Base-by-base conservation (phyloP, 1,140 invertebrate genomes). In the Drosophila punjabiensis region DNA sequence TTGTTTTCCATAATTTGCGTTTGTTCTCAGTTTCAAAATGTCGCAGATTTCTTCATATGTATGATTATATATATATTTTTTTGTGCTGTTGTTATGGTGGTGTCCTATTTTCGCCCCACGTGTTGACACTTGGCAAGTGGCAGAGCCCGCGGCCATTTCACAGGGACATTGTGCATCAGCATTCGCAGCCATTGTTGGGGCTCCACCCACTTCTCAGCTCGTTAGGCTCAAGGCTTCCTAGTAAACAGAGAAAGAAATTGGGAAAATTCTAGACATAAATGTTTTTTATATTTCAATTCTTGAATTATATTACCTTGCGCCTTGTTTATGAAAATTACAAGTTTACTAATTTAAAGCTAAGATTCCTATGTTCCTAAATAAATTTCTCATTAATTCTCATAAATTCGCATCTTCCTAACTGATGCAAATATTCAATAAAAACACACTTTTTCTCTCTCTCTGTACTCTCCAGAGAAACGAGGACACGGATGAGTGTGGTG, bases 1-100 rank as follows among this genome's bases (percentile, higher is more conserved):
- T 83, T 75, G 69, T 76, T 83, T 45, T 80, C 53, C 76, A 80
- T 68, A 84, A 81, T 84, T 85, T 81, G 78, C 82, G 80, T 84
- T 81, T 81, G 47, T 60, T 24, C 59, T 37, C 53, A 32, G 43
- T 50, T 59, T 55, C 39, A 39, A 55, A 71, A 73, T 73, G 78
- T 50, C 63, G 76, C 82, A 78, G 11, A 32, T 47, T 37, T 70
- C n/a, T 24, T 37, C 24, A 30, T 35, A 3, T 61, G 18, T 43
- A 18, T 24, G 14, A 20, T 41, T 50, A 6, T 13, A 32, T 18
- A 18, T 35, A 28, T 13, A 32, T 16, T 62, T 41, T 48, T n/a
- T 16, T 24, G 16, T 52, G 28, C 6, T 50, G 16, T 30, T 56
- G 14, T 58, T 20, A 24, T 39, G 24, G 10, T 52, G 45, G 37